Base-by-base conservation (phyloP, 2,113 vertebrate species). In the Tychaedon coryphoeus region DNA sequence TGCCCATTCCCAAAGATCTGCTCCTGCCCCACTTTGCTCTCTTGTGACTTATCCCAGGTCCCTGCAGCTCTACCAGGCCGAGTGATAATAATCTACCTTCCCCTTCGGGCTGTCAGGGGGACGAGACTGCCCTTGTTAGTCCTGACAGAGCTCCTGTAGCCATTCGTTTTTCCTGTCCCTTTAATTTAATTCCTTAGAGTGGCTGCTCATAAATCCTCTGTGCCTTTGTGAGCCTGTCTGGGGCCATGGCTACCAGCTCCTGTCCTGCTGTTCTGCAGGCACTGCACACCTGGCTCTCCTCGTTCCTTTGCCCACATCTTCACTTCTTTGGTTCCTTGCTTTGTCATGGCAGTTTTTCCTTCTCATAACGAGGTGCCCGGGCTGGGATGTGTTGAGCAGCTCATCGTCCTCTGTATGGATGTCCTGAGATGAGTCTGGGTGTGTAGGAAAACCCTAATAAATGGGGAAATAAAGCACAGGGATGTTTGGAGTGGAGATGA, bases 281-380 rank as follows among this genome's bases (percentile, higher is more conserved):
- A 18, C 45, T 0, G 0, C 0, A 3, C 61, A 5, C 85, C 73
- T 8, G 3, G 2, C 48, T 53, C 29, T 20, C 34, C n/a, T 57
- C 36, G 19, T 57, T 62, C 60, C 48, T 84, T 79, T 53, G 15
- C 43, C 74, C 81, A 73, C 3, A 58, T 72, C 81, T 54, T 82
- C 36, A 4, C 1, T 29, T 65, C 31, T 43, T 72, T 24, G 51
- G 4, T 48, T 76, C 53, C 66, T 60, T 3, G 1, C 42, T 43
- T 33, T 53, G 20, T 74, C 7, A 3, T 6, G 5, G 33, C 54
- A 13, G 7, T 50, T 87, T 75, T 73, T 23, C 50, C 42, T 47
- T 53, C 36, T 56, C 22, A 0, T 31, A 14, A 23, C 0, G 5
- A 79, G 53, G 2, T 24, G 34, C 13, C 12, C 5, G 23, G 33